phyloP scores from a whole-genome alignment of 2,113 vertebrate genomes.

The Dasyprocta punctata region DNA sequence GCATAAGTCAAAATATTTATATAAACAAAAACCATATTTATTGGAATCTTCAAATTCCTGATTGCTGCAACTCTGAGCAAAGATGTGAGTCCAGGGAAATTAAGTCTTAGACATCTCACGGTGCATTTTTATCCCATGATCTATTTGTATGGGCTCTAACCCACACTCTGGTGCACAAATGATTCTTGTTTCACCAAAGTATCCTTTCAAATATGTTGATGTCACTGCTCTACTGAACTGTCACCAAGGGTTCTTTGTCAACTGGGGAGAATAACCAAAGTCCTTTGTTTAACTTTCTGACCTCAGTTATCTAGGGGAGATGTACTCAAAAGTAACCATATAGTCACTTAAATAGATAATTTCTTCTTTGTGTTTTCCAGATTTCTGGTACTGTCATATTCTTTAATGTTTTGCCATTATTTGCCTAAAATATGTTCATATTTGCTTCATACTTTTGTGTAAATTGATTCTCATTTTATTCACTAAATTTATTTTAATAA shows the following conservation, averaged over 20 bases:
- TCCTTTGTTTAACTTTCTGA: not conserved
- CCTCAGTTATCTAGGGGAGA: not conserved
- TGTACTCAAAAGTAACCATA: not conserved
- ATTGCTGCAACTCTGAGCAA: not conserved
- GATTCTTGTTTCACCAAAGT: not conserved
- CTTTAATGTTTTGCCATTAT: not conserved
- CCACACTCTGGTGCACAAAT: not conserved
- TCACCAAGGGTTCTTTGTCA: not conserved
- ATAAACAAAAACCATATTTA: not conserved
- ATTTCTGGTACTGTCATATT: not conserved
- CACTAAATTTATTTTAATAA: constrained; percentile 6
- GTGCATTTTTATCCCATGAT: not conserved
- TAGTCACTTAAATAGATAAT: not conserved
- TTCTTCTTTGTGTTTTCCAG: not conserved
- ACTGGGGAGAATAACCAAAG: not conserved
- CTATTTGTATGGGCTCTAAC: accelerated
- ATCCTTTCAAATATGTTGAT: not conserved
- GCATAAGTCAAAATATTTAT: not conserved
- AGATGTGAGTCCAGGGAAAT: not conserved
- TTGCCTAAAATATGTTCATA: not conserved
- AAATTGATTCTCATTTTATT: constrained; percentile 26
- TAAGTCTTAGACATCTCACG: not conserved
- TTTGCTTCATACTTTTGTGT: constrained; percentile 20
- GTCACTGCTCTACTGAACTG: not conserved
- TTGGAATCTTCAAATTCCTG: not conserved